A percentile compares a stretch with the other conserved stretches of the same genome.
Evolutionary conservation across 2,113 vertebrate species (phyloP).

Genomic region (Butorides virescens): DNA sequence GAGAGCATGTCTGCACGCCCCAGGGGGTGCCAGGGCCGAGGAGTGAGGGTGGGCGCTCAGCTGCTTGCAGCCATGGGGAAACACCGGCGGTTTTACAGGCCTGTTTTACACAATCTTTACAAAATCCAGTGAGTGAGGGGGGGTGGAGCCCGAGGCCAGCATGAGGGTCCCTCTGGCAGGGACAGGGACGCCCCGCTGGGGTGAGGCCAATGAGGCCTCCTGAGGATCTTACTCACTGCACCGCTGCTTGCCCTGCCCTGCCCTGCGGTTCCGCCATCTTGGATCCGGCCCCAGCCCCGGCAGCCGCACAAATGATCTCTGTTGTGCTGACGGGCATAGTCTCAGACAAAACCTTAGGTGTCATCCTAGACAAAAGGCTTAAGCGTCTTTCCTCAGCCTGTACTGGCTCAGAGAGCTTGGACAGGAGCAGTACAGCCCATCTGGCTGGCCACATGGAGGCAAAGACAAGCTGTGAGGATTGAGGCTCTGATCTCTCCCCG

Average conservation of each 20-base stretch:
- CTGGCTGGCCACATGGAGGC: neutral
- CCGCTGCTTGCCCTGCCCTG: neutral
- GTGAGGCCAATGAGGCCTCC: neutral
- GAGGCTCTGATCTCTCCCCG: neutral
- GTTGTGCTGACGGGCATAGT: fast-evolving
- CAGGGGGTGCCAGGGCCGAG: fast-evolving
- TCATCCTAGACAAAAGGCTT: neutral
- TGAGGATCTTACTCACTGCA: neutral
- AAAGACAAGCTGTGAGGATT: neutral
- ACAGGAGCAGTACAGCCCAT: neutral
- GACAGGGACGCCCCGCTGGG: neutral
- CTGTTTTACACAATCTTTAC: neutral
- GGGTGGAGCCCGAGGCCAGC: neutral
- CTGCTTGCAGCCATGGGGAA: fast-evolving
- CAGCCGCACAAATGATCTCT: neutral
- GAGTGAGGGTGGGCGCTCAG: fast-evolving
- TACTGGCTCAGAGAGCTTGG: neutral
- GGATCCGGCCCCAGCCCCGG: fast-evolving
- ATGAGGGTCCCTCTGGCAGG: neutral
- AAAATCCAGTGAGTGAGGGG: neutral
- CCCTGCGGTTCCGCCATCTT: fast-evolving
- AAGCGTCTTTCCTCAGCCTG: neutral
- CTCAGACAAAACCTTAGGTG: neutral
- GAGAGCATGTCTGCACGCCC: fast-evolving
- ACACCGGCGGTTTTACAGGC: fast-evolving